Evolutionary conservation across 1,140 invertebrate species (phyloP).

Genomic region (Meloidogyne chitwoodi): DNA sequence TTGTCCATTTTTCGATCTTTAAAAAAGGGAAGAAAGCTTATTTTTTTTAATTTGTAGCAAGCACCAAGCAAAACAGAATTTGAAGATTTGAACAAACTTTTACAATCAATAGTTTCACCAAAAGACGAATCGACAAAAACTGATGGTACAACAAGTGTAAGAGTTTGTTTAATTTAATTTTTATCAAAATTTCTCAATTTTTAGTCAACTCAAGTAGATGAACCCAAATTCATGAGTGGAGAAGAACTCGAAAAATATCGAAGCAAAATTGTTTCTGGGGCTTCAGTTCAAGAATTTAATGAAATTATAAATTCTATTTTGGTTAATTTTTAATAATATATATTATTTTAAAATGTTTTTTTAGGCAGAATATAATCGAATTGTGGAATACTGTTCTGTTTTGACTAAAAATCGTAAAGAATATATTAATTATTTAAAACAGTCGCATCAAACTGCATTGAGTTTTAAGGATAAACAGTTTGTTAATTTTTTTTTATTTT

Average conservation of each 20-base stretch:
- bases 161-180: too few relatives aligned
- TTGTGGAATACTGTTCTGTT: not conserved
- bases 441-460: slow-evolving; percentile 1
- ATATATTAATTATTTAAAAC: not conserved
- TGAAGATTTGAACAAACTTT: not conserved
- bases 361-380: not conserved
- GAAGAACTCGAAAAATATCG: not conserved
- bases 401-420: not conserved
- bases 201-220: not conserved
- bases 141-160: too few relatives aligned
- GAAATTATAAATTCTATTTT: not conserved
- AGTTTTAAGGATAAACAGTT: not conserved
- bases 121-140: not conserved
- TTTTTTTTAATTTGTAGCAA: too few relatives aligned
- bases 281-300: not conserved
- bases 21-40: too few relatives aligned
- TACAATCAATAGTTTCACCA: not conserved
- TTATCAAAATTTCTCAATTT: too few relatives aligned
- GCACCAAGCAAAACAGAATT: not conserved
- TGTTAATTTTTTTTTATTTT: not conserved
- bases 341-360: not conserved
- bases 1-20: too few relatives aligned
- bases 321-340: not conserved
- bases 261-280: not conserved
- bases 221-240: not conserved